Conservation (phyloP, 2,888 invertebrate species). For the Melipona bicolor region DNA sequence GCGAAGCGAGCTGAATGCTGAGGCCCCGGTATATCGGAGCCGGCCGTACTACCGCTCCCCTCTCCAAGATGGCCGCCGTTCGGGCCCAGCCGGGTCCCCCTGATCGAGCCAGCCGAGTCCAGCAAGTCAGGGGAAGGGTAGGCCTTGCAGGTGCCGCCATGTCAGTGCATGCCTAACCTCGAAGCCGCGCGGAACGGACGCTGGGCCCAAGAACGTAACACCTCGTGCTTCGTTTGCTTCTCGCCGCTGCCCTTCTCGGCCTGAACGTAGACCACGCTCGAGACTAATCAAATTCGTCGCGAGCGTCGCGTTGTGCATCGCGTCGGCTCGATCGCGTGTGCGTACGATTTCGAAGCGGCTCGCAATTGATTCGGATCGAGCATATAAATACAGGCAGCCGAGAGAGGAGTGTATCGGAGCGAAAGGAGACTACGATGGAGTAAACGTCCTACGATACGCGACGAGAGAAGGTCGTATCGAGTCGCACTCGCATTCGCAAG, state of each 20-base stretch:
- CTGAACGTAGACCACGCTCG: neutral
- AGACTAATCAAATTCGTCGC: neutral
- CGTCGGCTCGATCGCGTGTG: slow-evolving; percentile 19
- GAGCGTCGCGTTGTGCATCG: neutral
- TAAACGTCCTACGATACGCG: slow-evolving; percentile 24
- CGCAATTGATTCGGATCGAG: slow-evolving; percentile 2
- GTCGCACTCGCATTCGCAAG: neutral
- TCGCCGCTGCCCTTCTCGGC: slow-evolving; percentile 19
- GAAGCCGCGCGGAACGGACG: slow-evolving; percentile 82
- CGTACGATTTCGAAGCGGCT: neutral
- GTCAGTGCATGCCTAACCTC: slow-evolving; percentile 84
- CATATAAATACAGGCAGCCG: neutral
- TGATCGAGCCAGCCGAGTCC: slow-evolving; percentile 75
- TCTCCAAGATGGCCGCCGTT: slow-evolving; percentile 83
- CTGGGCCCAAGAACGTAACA: slow-evolving; percentile 76
- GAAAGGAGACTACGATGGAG: slow-evolving; percentile 13
- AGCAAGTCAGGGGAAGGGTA: slow-evolving; percentile 79
- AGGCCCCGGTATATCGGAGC: slow-evolving; percentile 65
- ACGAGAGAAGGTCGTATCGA: slow-evolving; percentile 14
- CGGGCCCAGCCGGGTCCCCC: slow-evolving; percentile 77
- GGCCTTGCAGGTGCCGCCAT: slow-evolving; percentile 84
- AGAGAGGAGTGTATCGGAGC: slow-evolving; percentile 12
- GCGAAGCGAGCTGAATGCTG: slow-evolving; percentile 75
- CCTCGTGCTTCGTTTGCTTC: slow-evolving; percentile 61
- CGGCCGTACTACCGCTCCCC: slow-evolving; percentile 73